Evolutionary conservation across 1,140 invertebrate species (phyloP).

Genomic region (Stegodyphus mimosarum): DNA sequence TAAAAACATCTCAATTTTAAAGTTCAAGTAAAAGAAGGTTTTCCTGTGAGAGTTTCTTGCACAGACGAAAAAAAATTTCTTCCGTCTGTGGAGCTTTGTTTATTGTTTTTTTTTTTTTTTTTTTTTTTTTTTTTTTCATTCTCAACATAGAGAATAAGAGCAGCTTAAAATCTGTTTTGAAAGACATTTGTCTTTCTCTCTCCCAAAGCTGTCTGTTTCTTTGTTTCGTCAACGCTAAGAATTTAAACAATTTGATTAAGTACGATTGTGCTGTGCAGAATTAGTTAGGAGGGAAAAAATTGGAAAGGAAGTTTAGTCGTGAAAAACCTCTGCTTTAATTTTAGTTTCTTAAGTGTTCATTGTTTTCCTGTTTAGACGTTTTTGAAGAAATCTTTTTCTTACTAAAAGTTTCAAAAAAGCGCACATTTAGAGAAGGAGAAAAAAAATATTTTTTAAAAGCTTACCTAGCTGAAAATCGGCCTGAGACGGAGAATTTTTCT

Average conservation of each 20-base stretch:
- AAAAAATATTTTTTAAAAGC: too few relatives aligned
- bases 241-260: neutral
- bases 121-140: neutral
- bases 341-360: too few relatives aligned
- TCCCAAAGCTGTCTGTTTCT: neutral
- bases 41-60: neutral
- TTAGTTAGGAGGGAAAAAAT: too few relatives aligned
- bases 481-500: too few relatives aligned
- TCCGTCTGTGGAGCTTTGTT: neutral
- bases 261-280: too few relatives aligned
- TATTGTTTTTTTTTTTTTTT: neutral
- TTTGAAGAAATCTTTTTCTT: too few relatives aligned
- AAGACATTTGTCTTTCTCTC: neutral
- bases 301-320: too few relatives aligned
- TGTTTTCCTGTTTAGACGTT: too few relatives aligned
- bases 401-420: too few relatives aligned
- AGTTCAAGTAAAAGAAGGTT: neutral
- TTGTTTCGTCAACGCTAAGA: neutral
- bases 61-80: neutral
- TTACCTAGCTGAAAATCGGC: too few relatives aligned
- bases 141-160: neutral
- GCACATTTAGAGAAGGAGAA: too few relatives aligned
- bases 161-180: neutral
- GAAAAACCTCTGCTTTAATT: too few relatives aligned
- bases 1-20: conserved; percentile 3